These are phyloP conservation scores for Cataglyphis livida DNA, from an alignment of 2,888 invertebrate species.

Conservation along the genomic window DNA sequence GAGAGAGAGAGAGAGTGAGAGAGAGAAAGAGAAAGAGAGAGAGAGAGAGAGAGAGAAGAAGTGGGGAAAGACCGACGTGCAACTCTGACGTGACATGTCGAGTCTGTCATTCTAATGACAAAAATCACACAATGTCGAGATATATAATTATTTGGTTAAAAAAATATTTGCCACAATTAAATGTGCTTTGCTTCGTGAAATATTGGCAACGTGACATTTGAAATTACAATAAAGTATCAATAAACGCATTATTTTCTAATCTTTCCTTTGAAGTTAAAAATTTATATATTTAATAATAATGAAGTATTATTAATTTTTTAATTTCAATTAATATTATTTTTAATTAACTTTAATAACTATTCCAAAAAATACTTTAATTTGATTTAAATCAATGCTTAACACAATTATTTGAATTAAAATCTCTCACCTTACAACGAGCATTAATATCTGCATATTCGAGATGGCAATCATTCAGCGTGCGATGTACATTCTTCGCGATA, in stretches of 20 bases:
- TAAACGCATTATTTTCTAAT: background rate
- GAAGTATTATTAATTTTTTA: background rate
- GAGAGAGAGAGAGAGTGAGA: too few relatives aligned
- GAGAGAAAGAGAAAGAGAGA: too few relatives aligned
- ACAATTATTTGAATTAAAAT: background rate
- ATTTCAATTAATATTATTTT: background rate
- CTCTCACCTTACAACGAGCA: background rate
- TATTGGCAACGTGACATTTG: background rate
- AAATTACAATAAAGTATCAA: background rate
- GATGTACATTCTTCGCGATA: background rate
- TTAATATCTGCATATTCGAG: background rate
- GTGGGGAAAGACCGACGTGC: conserved; percentile 28
- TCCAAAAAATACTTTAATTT: too few relatives aligned
- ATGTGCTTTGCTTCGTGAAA: background rate
- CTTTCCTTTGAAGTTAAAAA: background rate
- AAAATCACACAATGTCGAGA: conserved; percentile 25
- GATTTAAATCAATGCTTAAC: too few relatives aligned
- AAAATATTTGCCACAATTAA: background rate
- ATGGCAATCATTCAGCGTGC: background rate
- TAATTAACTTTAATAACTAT: too few relatives aligned
- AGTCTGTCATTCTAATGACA: conserved; percentile 17
- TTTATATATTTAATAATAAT: background rate
- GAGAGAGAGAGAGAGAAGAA: too few relatives aligned
- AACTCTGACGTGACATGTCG: conserved; percentile 13
- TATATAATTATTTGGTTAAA: background rate